Evolutionary conservation across 2,113 vertebrate species (phyloP).

Genomic region (Lepidothrix coronata): DNA sequence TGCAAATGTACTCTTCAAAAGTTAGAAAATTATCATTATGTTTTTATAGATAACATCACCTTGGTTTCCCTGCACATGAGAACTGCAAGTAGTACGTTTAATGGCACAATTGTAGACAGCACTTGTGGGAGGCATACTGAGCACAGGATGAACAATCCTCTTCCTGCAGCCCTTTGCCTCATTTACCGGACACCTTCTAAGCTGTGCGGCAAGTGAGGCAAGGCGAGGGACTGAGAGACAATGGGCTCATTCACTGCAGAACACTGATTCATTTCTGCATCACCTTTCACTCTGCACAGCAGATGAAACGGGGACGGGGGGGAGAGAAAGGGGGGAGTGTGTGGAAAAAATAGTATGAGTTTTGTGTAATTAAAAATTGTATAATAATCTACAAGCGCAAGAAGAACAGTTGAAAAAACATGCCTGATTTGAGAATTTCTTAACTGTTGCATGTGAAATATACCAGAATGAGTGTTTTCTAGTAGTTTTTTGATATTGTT

Average conservation of each 20-base stretch:
- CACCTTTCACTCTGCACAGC: conserved; percentile 4
- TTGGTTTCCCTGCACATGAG: neutral
- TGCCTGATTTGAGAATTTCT: neutral
- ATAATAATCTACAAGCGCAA: neutral
- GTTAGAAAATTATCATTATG: neutral
- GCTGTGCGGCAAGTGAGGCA: neutral
- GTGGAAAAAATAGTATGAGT: neutral
- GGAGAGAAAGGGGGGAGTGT: neutral
- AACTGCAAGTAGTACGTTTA: neutral
- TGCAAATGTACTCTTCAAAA: neutral
- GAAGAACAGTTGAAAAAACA: neutral
- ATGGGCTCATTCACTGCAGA: conserved; percentile 56
- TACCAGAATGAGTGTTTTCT: neutral
- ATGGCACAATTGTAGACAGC: neutral
- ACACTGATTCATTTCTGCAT: conserved; percentile 54
- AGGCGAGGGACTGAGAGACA: neutral
- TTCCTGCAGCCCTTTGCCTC: conserved; percentile 51
- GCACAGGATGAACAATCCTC: conserved; percentile 36
- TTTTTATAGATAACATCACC: neutral
- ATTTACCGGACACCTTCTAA: conserved; percentile 32
- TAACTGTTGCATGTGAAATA: neutral
- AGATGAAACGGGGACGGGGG: accelerated
- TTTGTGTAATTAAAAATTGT: conserved; percentile 27
- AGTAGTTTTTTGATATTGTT: neutral
- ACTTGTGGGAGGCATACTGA: neutral